Conservation (phyloP, 1,140 invertebrate genomes). For the Conopomorpha cramerella region DNA sequence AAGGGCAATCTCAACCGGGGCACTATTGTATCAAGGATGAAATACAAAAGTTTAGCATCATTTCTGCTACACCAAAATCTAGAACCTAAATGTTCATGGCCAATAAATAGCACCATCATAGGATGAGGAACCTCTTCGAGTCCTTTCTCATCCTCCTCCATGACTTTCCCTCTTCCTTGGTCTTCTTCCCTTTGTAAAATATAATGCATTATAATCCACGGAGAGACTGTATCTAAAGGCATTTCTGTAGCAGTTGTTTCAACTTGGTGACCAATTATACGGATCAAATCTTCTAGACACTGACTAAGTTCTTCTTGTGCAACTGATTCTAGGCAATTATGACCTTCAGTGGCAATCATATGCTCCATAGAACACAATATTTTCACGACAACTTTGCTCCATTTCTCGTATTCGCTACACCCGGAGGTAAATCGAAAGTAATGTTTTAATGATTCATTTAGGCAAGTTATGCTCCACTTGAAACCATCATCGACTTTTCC, state of each 20-base stretch:
- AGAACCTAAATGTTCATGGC: slow-evolving; percentile 83
- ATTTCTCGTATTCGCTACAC: slow-evolving; percentile 63
- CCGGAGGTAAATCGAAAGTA: slow-evolving; percentile 58
- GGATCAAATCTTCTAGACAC: slow-evolving; percentile 76
- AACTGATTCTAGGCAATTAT: slow-evolving; percentile 56
- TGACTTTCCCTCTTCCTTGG: slow-evolving; percentile 31
- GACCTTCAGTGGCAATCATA: slow-evolving; percentile 64
- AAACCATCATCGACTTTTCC: slow-evolving; percentile 68
- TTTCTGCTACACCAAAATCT: slow-evolving; percentile 77
- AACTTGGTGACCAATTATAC: slow-evolving; percentile 74
- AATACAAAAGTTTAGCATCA: slow-evolving; percentile 77
- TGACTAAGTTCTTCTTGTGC: slow-evolving; percentile 62
- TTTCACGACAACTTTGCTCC: slow-evolving; percentile 68
- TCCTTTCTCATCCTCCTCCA: slow-evolving; percentile 47
- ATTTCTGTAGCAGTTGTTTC: slow-evolving; percentile 69
- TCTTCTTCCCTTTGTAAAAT: slow-evolving; percentile 70
- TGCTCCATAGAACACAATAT: slow-evolving; percentile 70
- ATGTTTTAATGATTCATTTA: slow-evolving; percentile 67
- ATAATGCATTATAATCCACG: slow-evolving; percentile 84
- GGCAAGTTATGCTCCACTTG: slow-evolving; percentile 74
- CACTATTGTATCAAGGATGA: slow-evolving; percentile 75
- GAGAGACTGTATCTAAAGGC: slow-evolving; percentile 72
- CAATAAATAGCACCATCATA: slow-evolving; percentile 78
- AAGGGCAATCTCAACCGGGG: slow-evolving; percentile 66
- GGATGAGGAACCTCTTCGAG: slow-evolving; percentile 73